Conservation (phyloP, 2,888 invertebrate genomes). For the Phyto melanocephala region DNA sequence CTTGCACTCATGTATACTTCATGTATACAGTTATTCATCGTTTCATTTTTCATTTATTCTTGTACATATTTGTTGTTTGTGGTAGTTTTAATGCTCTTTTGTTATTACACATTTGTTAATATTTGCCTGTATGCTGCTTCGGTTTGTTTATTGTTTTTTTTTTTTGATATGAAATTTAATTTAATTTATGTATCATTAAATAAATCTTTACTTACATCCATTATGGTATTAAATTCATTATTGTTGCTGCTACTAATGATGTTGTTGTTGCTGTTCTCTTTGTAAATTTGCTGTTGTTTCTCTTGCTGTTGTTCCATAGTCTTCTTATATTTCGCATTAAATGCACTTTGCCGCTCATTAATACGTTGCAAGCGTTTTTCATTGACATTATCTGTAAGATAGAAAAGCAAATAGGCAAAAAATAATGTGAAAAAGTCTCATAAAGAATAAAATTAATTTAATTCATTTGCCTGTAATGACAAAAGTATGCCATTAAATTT, state of each 20-base stretch:
- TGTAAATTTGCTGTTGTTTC: slow-evolving; percentile 72
- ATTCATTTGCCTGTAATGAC: not conserved
- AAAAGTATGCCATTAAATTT: not conserved
- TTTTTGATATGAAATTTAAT: not conserved
- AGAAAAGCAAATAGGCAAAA: not conserved
- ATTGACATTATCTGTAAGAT: slow-evolving; percentile 78
- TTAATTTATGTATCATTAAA: slow-evolving; percentile 34
- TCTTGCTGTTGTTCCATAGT: slow-evolving; percentile 80
- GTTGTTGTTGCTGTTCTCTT: slow-evolving; percentile 75
- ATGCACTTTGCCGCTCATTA: slow-evolving; percentile 81
- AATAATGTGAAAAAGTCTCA: not conserved
- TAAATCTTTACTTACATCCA: slow-evolving; percentile 73
- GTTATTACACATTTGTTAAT: not conserved
- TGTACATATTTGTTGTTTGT: not conserved
- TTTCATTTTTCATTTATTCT: not conserved
- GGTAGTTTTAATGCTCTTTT: not conserved
- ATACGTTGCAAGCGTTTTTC: slow-evolving; percentile 82
- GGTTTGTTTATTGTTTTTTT: not conserved
- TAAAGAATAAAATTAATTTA: slow-evolving; percentile 10
- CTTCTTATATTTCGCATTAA: slow-evolving; percentile 84
- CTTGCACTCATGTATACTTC: slow-evolving; percentile 1
- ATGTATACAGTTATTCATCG: not conserved
- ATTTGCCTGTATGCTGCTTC: not conserved
- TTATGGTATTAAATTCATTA: slow-evolving; percentile 76
- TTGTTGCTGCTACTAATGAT: slow-evolving; percentile 75